Percentiles rank a stretch among this genome's conserved stretches.
Conservation (phyloP, 2,888 invertebrate species). For the Fragum sueziense region DNA sequence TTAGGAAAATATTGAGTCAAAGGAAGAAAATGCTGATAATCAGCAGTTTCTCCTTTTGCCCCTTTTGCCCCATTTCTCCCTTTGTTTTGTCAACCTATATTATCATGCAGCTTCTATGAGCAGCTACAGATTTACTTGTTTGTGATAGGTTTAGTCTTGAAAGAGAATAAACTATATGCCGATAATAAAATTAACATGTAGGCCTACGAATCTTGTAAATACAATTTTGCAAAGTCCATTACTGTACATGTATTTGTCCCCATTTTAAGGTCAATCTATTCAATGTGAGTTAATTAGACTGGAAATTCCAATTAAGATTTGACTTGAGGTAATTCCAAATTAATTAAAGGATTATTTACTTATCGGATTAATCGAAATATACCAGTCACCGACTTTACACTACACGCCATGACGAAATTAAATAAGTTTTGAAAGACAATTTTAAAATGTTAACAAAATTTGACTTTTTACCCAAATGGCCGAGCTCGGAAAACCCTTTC, state of each 20-base stretch:
- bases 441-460: too few relatives aligned
- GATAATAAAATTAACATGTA: too few relatives aligned
- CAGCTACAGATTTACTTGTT: background rate
- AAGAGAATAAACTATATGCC: too few relatives aligned
- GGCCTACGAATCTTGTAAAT: background rate
- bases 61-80: background rate
- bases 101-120: background rate
- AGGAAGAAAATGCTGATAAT: background rate
- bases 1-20: background rate
- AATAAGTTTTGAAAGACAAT: too few relatives aligned
- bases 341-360: constrained; percentile 2
- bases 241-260: too few relatives aligned
- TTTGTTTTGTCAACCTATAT: background rate
- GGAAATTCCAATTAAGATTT: background rate
- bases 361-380: constrained; percentile 2
- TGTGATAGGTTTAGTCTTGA: background rate
- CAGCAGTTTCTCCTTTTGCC: too few relatives aligned
- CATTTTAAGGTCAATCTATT: background rate
- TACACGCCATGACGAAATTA: too few relatives aligned
- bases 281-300: background rate
- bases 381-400: background rate
- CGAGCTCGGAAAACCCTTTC: too few relatives aligned
- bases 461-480: too few relatives aligned
- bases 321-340: background rate
- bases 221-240: background rate